Base-by-base conservation (phyloP, 2,888 invertebrate species). In the Aspidiotus rigidus region DNA sequence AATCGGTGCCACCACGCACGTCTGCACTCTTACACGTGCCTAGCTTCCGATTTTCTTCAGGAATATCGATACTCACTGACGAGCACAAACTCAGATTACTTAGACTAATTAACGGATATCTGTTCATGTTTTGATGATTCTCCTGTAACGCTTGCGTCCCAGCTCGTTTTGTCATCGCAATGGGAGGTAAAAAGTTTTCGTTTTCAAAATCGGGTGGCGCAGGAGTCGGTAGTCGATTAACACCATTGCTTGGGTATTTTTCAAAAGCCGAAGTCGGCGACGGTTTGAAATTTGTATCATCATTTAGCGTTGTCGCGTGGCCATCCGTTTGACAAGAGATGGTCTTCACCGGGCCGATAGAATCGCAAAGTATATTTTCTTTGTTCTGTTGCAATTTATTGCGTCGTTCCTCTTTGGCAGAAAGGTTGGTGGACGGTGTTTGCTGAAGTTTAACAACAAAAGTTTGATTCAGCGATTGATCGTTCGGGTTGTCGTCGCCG, bases 1-100 rank as follows among this genome's bases (percentile, higher is more conserved):
- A 62, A n/a, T 39, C 39, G 54, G 59, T 28, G 16, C 62, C 72
- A 28, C 8, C 61, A 53, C 17, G 28, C n/a, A 10, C 17, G 13
- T 57, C 39, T 39, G 66, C 69, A 62, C 63, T 71, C 41, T 72
- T 71, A 74, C 81, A 79, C 41, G 83, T 83, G 76, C 84, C 84
- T 71, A 84, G 83, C 39, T 80, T 79, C 78, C 80, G 79, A 44
- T 81, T 74, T 69, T 75, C 72, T 61, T 78, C 78, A 55, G 78
- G 78, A 11, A 74, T 73, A 69, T 75, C 75, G 28, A 75, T 71
- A 70, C 74, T 74, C 15, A 74, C 74, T 7, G 73, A 73, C 5
- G 75, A 76, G 69, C 74, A 74, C n/a, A 75, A 70, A 71, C 75
- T 75, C 39, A 76, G 69, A 64, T 73, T 75, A 62, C 75, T 75